Percentiles rank a stretch among this genome's conserved stretches.
phyloP scores from a whole-genome alignment of 2,888 invertebrate species.

The Arctia plantaginis region DNA sequence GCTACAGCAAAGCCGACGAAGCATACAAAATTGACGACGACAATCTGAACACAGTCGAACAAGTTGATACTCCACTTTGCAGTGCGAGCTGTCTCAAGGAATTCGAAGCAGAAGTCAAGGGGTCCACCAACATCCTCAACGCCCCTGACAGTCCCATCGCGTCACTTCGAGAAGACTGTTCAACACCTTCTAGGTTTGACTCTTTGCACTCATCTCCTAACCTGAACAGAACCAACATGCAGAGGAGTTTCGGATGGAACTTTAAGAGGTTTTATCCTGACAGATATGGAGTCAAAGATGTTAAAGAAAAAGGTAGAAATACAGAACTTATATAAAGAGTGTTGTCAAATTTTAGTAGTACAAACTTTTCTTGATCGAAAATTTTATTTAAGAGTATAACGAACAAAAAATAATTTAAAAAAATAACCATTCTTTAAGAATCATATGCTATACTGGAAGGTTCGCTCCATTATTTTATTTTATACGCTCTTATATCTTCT shows the following conservation, averaged over 20 bases:
- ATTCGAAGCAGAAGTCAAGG: slow-evolving; percentile 73
- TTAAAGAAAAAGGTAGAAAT: slow-evolving; percentile 21
- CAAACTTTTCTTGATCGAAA: too few species aligned
- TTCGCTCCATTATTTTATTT: too few species aligned
- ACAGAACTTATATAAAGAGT: neutral
- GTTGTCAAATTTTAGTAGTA: neutral
- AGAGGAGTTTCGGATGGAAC: slow-evolving; percentile 77
- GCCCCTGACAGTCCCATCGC: slow-evolving; percentile 64
- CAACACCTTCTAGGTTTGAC: slow-evolving; percentile 59
- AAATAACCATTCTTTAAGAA: too few species aligned
- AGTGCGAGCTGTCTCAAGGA: slow-evolving; percentile 89
- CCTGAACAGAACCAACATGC: slow-evolving; percentile 66
- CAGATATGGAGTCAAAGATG: slow-evolving; percentile 47
- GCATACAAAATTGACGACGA: slow-evolving; percentile 88
- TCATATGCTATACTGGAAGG: too few species aligned
- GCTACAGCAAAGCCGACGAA: slow-evolving; percentile 86
- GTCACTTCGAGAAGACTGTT: slow-evolving; percentile 66
- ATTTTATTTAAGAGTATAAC: too few species aligned
- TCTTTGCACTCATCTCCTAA: slow-evolving; percentile 69
- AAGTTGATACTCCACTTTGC: slow-evolving; percentile 91
- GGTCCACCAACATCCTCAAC: slow-evolving; percentile 63
- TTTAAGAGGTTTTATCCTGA: slow-evolving; percentile 70
- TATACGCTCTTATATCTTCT: too few species aligned
- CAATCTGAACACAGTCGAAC: slow-evolving; percentile 88
- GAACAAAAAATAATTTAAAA: too few species aligned